Percentiles rank a stretch among this genome's conserved stretches.
phyloP scores from a whole-genome alignment of 2,888 invertebrate species.

The Phasia obesa region DNA sequence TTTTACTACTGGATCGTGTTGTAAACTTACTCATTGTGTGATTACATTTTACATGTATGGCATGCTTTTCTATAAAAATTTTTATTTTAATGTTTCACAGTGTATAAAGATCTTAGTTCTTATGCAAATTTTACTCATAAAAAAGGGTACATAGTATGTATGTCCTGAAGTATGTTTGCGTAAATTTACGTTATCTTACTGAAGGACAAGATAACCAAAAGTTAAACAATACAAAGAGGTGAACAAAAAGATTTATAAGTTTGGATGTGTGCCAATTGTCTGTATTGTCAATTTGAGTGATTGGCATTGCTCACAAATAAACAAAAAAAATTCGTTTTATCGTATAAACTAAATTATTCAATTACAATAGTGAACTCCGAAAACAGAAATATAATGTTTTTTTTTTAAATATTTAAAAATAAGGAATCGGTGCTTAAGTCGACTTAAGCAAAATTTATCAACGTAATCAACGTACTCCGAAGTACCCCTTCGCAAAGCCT shows the following conservation, averaged over 20 bases:
- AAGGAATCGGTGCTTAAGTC: too few relatives aligned
- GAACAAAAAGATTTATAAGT: background rate
- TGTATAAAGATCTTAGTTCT: background rate
- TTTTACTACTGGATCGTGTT: too few relatives aligned
- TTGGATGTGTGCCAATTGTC: background rate
- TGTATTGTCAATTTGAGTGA: slow-evolving; percentile 36
- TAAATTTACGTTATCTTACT: slow-evolving; percentile 47
- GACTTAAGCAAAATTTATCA: too few relatives aligned
- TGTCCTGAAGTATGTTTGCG: slow-evolving; percentile 59
- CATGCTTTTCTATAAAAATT: slow-evolving; percentile 18
- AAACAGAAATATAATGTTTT: too few relatives aligned
- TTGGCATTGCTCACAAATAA: too few relatives aligned
- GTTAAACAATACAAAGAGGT: slow-evolving; percentile 56
- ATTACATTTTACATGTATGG: slow-evolving; percentile 60
- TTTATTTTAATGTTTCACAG: background rate
- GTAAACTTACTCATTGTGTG: slow-evolving; percentile 68
- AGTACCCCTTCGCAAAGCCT: too few relatives aligned
- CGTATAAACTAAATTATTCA: too few relatives aligned
- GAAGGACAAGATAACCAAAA: slow-evolving; percentile 39
- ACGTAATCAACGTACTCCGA: too few relatives aligned
- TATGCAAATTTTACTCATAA: background rate
- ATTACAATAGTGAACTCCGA: too few relatives aligned
- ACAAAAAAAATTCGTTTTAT: too few relatives aligned
- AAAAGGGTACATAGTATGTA: slow-evolving; percentile 27
- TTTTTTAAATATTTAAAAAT: too few relatives aligned